Conservation (phyloP, 1,140 invertebrate species). For the Ceratosolen fusciceps region DNA sequence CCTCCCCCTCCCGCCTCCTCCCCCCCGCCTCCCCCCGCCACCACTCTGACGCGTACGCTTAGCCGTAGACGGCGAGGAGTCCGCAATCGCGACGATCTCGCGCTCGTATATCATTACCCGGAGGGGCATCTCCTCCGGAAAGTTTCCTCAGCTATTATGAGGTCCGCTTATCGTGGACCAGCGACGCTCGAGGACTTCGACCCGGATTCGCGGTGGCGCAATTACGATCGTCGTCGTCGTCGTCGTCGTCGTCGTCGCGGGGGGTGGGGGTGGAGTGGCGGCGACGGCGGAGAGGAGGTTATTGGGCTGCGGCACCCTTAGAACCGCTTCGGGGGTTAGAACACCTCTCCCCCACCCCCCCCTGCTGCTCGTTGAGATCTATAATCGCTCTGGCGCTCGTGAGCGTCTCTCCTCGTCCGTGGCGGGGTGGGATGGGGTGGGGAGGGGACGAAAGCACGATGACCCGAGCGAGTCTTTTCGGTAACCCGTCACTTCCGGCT, state of each 20-base stretch:
- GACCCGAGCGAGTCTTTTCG: no score
- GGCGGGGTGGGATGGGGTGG: no score
- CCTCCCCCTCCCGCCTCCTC: no score
- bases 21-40: no score
- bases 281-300: slow-evolving; percentile 37
- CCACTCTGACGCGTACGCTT: no score
- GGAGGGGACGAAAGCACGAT: no score
- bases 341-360: no score
- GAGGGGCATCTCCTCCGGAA: background rate
- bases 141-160: background rate
- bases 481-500: background rate
- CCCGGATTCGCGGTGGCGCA: background rate
- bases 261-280: background rate
- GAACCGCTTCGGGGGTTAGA: background rate
- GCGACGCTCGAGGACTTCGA: background rate
- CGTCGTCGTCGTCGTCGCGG: background rate
- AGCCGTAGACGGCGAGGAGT: background rate
- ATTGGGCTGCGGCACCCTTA: no score
- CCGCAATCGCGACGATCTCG: no score
- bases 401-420: no score
- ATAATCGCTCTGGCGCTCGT: slow-evolving; percentile 54
- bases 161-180: background rate
- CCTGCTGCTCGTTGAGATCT: slow-evolving; percentile 50
- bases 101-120: background rate
- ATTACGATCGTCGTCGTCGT: background rate